Base-by-base conservation (phyloP, 2,113 vertebrate genomes). In the Mesembrinibis cayennensis region DNA sequence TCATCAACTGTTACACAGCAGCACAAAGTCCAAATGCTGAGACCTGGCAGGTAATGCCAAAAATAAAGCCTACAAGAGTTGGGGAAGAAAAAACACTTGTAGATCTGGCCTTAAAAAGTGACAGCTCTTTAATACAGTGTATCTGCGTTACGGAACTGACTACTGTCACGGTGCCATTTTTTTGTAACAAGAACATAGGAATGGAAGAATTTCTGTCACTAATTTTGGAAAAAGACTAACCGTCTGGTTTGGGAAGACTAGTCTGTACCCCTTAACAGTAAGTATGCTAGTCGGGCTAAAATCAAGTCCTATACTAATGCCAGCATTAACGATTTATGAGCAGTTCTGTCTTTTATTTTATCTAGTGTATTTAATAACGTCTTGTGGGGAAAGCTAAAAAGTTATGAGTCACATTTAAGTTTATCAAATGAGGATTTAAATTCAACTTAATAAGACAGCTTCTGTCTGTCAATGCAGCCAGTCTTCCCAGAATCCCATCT, bases 401-500 rank as follows among this genome's bases (percentile, higher is more conserved):
- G 80, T 6, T 62, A 82, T 29, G 15, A 92, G 56, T 92, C 72
- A 86, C 11, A 11, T 63, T 92, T 73, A 92, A 81, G 40, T 72
- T 88, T 44, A 88, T 87, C 56, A 95, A 91, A 53, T 50, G 81
- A 81, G 30, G 53, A 58, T 89, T 96, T 91, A 87, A 88, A 89
- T 70, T 83, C 9, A 8, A 59, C 88, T 97, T 90, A 86, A n/a
- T 76, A 74, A 88, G 66, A 89, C 26, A 13, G 16, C 21, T 81
- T n/a, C 70, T 66, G 20, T 45, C 61, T 83, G 62, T 42, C 71
- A 85, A 16, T 34, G 26, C 18, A 83, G 78, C 11, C 47, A 19
- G 7, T 62, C 27, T 90, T 84, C n/a, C 38, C 16, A 77, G 83
- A 78, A 88, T 77, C n/a, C 27, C 25, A 59, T 77, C 83, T 65